Conservation (phyloP, 1,140 invertebrate genomes). For the Gyrodactylus bullatarudis region DNA sequence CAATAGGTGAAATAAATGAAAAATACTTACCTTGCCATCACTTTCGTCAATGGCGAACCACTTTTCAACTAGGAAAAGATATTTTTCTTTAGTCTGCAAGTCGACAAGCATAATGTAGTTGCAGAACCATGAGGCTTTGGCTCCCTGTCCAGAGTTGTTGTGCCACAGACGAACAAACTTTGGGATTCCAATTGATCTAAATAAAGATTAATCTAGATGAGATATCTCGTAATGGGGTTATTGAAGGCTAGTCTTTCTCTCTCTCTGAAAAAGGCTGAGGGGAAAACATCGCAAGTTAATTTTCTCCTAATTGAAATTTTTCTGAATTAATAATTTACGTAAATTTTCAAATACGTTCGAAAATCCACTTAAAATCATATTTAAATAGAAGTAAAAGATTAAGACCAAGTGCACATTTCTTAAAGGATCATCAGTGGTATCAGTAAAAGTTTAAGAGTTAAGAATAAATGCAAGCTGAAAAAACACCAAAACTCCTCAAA, state of each 20-base stretch:
- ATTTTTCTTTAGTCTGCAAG: constrained; percentile 24
- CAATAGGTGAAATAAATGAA: too few species aligned
- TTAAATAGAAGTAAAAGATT: background rate
- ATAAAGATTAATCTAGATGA: constrained; percentile 6
- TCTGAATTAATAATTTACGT: too few species aligned
- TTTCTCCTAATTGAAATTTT: background rate
- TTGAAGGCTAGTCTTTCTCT: background rate
- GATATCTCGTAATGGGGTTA: background rate
- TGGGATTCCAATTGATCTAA: constrained; percentile 22
- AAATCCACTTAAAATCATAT: too few species aligned
- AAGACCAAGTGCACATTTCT: too few species aligned
- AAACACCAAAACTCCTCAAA: too few species aligned
- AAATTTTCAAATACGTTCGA: too few species aligned
- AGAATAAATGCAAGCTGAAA: too few species aligned
- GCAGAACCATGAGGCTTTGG: constrained; percentile 24
- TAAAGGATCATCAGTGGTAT: too few species aligned
- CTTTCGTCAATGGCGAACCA: constrained; percentile 28
- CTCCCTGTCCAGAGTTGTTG: constrained; percentile 25
- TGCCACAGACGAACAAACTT: constrained; percentile 26
- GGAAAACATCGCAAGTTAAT: background rate
- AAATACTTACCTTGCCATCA: constrained; percentile 22
- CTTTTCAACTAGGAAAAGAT: constrained; percentile 22
- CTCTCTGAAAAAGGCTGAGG: background rate
- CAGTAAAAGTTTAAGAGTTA: background rate
- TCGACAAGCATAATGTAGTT: constrained; percentile 23